A percentile compares a stretch with the other conserved stretches of the same genome.
phyloP scores from a whole-genome alignment of 35 echinoderm and acorn worm genomes.

The Amphiura filiformis region DNA sequence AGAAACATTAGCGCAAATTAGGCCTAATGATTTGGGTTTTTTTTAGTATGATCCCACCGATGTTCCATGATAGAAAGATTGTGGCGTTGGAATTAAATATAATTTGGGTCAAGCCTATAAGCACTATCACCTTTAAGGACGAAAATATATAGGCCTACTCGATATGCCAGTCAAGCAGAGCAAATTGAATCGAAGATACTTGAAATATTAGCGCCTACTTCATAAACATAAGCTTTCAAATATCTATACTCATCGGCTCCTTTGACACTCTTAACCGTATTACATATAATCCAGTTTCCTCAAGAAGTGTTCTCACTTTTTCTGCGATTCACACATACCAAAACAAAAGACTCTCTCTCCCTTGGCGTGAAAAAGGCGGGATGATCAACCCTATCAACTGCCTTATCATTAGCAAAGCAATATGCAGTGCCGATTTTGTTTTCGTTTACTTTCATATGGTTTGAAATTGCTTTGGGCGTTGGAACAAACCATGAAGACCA shows the following conservation, averaged over 20 bases:
- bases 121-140: too few relatives aligned
- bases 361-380: neutral
- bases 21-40: too few relatives aligned
- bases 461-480: neutral
- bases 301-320: neutral
- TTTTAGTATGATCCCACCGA: too few relatives aligned
- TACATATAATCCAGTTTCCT: neutral
- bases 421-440: neutral
- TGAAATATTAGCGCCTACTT: neutral
- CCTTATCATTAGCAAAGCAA: neutral
- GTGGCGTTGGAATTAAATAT: too few relatives aligned
- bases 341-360: neutral
- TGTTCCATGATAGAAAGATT: too few relatives aligned
- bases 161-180: neutral
- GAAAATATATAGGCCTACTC: neutral
- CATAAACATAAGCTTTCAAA: neutral
- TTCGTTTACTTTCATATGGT: neutral
- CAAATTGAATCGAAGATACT: conserved; percentile 3
- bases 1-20: too few relatives aligned
- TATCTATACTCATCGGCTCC: neutral
- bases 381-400: neutral
- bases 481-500: too few relatives aligned
- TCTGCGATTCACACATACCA: neutral
- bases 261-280: neutral
- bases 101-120: too few relatives aligned